These are phyloP conservation scores for Drosophila histrio DNA, from an alignment of 2,888 invertebrate genomes.

Conservation along the genomic window DNA sequence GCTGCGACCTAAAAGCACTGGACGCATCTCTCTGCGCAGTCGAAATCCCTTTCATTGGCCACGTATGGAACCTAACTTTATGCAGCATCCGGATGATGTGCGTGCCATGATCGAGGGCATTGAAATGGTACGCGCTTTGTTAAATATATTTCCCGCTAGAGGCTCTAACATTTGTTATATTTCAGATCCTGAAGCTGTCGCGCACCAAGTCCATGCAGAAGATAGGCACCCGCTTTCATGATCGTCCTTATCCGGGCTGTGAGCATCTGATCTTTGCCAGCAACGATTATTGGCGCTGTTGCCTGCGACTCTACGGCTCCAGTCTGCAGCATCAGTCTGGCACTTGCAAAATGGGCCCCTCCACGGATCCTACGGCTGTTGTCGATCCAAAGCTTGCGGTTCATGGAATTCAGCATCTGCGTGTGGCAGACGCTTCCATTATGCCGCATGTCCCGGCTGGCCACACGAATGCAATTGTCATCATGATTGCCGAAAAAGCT, in stretches of 20 bases:
- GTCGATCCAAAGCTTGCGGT: slow-evolving; percentile 87
- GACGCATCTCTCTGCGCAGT: slow-evolving; percentile 89
- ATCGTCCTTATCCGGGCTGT: slow-evolving; percentile 89
- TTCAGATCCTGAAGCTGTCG: slow-evolving; percentile 86
- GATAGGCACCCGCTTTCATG: slow-evolving; percentile 85
- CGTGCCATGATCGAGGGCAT: slow-evolving; percentile 90
- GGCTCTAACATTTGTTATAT: fast-evolving
- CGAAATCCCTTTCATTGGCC: slow-evolving; percentile 91
- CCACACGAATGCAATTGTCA: slow-evolving; percentile 86
- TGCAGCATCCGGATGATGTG: slow-evolving; percentile 89
- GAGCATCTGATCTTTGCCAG: slow-evolving; percentile 86
- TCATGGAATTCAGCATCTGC: slow-evolving; percentile 85
- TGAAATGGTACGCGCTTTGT: slow-evolving; percentile 86
- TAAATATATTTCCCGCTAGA: not conserved
- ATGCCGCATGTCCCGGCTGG: slow-evolving; percentile 87
- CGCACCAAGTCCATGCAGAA: slow-evolving; percentile 85
- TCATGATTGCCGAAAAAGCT: slow-evolving; percentile 87
- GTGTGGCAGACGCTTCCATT: slow-evolving; percentile 87
- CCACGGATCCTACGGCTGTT: slow-evolving; percentile 86
- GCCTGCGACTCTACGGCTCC: slow-evolving; percentile 88
- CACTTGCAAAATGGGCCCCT: slow-evolving; percentile 89
- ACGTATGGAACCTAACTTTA: slow-evolving; percentile 92
- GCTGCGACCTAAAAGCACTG: slow-evolving; percentile 90
- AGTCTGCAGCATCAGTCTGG: slow-evolving; percentile 90
- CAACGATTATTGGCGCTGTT: slow-evolving; percentile 91